phyloP scores from a whole-genome alignment of 2,888 invertebrate species.

The Sinelater perroti region DNA sequence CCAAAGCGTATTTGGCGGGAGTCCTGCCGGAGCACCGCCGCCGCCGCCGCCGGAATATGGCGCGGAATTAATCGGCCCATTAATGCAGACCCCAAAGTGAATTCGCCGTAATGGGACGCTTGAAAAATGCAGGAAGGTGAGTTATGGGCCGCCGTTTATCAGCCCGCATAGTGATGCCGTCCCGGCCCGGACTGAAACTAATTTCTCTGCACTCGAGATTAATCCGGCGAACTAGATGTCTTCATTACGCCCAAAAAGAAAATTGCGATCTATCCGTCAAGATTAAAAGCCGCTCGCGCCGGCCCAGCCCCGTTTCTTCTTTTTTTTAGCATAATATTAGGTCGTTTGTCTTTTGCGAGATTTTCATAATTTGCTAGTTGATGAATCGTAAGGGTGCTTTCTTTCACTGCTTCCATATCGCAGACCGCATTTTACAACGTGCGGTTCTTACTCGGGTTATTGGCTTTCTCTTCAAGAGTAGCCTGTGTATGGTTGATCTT shows the following conservation, averaged over 20 bases:
- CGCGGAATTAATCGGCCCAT: conserved; percentile 15
- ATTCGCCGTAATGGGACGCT: conserved; percentile 18
- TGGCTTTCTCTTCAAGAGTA: too few species aligned
- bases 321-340: not conserved
- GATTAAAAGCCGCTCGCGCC: conserved; percentile 15
- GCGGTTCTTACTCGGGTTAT: too few species aligned
- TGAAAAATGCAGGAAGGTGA: conserved; percentile 18
- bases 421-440: too few species aligned
- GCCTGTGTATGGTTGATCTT: too few species aligned
- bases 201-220: conserved; percentile 30
- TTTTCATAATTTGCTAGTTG: too few species aligned
- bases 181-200: conserved; percentile 24
- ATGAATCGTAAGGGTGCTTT: too few species aligned
- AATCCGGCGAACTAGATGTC: conserved; percentile 33
- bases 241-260: conserved; percentile 31
- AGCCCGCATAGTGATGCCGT: conserved; percentile 24
- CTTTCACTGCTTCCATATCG: too few species aligned
- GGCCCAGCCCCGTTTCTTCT: not conserved
- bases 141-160: conserved; percentile 22
- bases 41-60: not conserved
- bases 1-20: conserved; percentile 31
- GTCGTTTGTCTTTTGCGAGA: too few species aligned
- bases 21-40: conserved; percentile 18
- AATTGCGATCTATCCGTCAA: conserved; percentile 28
- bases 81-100: conserved; percentile 21